A percentile compares a stretch with the other conserved stretches of the same genome.
phyloP scores from a whole-genome alignment of 2,888 invertebrate genomes.

The Scotopteryx bipunctaria region DNA sequence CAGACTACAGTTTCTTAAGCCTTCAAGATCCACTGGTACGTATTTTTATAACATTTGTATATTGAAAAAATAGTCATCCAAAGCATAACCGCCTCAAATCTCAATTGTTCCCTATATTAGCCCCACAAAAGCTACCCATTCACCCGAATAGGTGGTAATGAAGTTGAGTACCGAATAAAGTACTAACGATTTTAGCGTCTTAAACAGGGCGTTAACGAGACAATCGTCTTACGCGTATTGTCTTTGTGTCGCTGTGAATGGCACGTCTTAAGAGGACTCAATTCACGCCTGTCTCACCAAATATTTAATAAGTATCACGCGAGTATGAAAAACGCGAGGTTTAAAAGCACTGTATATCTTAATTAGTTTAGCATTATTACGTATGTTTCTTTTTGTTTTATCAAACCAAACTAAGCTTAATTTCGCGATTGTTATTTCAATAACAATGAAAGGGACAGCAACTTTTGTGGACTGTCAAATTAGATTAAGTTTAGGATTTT shows the following conservation, averaged over 20 bases:
- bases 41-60: too few species aligned
- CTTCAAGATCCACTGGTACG: too few species aligned
- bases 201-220: slow-evolving; percentile 40
- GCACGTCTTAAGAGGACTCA: slow-evolving; percentile 32
- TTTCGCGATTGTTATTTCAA: too few species aligned
- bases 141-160: slow-evolving; percentile 37
- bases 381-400: too few species aligned
- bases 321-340: not conserved
- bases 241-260: slow-evolving; percentile 40
- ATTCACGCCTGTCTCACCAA: slow-evolving; percentile 23
- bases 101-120: slow-evolving; percentile 28
- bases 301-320: slow-evolving; percentile 14
- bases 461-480: too few species aligned
- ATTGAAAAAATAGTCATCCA: slow-evolving; percentile 13
- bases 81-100: slow-evolving; percentile 11
- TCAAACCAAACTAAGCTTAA: too few species aligned
- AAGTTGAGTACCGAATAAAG: slow-evolving; percentile 38
- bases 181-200: slow-evolving; percentile 41
- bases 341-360: not conserved
- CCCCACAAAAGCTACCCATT: slow-evolving; percentile 36
- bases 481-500: too few species aligned
- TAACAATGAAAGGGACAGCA: too few species aligned
- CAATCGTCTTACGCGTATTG: slow-evolving; percentile 40
- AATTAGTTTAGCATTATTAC: too few species aligned
- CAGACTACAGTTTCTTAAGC: too few species aligned